phyloP scores from a whole-genome alignment of 2,113 vertebrate species.

The Macrotus californicus region DNA sequence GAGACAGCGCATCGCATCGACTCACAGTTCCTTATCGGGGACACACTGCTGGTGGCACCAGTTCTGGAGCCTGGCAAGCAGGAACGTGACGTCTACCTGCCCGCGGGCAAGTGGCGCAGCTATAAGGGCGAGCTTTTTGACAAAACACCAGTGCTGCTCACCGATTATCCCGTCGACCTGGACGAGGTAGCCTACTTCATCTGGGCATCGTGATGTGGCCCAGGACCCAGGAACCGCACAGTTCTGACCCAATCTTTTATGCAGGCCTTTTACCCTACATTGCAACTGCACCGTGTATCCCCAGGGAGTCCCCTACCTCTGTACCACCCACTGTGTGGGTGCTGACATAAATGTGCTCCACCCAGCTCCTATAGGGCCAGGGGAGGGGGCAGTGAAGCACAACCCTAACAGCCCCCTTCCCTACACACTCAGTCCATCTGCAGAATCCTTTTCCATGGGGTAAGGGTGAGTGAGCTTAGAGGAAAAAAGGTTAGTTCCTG shows the following conservation, averaged over 20 bases:
- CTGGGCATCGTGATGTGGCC: slow-evolving; percentile 72
- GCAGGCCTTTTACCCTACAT: background rate
- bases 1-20: slow-evolving; percentile 91
- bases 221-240: background rate
- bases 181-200: slow-evolving; percentile 95
- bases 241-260: background rate
- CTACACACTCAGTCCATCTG: background rate
- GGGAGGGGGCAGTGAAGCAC: background rate
- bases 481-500: background rate
- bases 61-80: slow-evolving; percentile 95
- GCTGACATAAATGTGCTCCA: background rate
- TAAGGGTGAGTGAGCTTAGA: background rate
- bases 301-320: background rate
- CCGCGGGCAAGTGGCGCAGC: slow-evolving; percentile 92
- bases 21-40: slow-evolving; percentile 97
- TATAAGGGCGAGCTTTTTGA: slow-evolving; percentile 96
- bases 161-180: slow-evolving; percentile 91
- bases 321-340: background rate
- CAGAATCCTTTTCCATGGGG: background rate
- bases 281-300: background rate
- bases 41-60: slow-evolving; percentile 95
- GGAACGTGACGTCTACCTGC: slow-evolving; percentile 94
- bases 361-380: background rate
- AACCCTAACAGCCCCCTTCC: background rate
- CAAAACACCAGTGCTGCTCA: slow-evolving; percentile 89